Conservation (phyloP, 2,113 vertebrate genomes). For the human (Homo sapiens) region DNA sequence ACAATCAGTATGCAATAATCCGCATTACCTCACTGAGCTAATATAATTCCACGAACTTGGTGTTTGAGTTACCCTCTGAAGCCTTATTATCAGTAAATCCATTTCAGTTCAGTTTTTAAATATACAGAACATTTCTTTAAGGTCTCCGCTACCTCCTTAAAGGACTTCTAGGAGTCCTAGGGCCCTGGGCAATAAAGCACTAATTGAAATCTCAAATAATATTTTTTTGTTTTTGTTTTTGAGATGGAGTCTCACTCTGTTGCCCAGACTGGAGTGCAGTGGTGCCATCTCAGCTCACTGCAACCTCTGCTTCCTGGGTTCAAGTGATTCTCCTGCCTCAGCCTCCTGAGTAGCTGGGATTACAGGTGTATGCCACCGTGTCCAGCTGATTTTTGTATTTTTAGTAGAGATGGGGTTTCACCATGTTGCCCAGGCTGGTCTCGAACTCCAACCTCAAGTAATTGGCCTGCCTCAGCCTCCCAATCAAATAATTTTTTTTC, state of each 20-base stretch:
- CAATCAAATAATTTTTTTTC: background rate
- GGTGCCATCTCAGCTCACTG: too few species aligned
- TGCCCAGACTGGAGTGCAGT: too few species aligned
- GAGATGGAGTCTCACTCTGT: too few species aligned
- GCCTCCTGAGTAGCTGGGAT: too few species aligned
- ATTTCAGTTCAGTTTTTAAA: conserved; percentile 16
- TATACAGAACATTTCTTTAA: background rate
- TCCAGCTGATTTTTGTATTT: too few species aligned
- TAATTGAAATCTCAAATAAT: conserved; percentile 9
- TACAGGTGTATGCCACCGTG: accelerated
- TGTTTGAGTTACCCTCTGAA: conserved; percentile 31
- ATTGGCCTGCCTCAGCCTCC: too few species aligned
- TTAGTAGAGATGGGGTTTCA: too few species aligned
- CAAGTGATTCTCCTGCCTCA: too few species aligned
- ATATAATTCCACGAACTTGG: conserved; percentile 28
- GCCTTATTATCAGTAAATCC: conserved; percentile 45
- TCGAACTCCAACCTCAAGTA: too few species aligned
- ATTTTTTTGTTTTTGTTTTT: background rate
- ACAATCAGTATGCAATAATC: conserved; percentile 32
- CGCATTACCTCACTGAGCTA: conserved; percentile 34
- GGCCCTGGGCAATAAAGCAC: background rate
- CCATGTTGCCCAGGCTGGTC: too few species aligned
- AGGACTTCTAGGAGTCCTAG: background rate
- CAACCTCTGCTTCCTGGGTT: too few species aligned
- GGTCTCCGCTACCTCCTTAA: background rate